Evolutionary conservation across 2,113 vertebrate species (phyloP).

Genomic region (Megalops atlanticus): DNA sequence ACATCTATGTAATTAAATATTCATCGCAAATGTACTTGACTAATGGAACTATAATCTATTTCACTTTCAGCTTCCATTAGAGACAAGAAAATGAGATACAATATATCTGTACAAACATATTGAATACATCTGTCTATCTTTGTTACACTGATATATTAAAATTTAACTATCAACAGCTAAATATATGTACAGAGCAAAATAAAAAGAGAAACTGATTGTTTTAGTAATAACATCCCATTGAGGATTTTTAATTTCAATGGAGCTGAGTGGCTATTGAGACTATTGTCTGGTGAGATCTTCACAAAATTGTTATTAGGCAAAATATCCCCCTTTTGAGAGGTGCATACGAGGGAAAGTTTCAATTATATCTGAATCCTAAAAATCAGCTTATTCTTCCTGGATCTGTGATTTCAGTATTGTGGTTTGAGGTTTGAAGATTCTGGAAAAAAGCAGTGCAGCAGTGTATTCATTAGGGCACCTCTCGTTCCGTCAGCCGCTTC

Average conservation of each 20-base stretch:
- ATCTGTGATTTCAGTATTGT: neutral
- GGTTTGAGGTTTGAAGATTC: neutral
- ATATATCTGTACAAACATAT: neutral
- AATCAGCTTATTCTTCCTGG: no score
- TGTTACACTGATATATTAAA: neutral
- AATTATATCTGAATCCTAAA: neutral
- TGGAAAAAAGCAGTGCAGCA: neutral
- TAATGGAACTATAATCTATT: conserved; percentile 13
- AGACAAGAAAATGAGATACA: neutral
- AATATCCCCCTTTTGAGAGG: neutral
- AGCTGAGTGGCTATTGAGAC: neutral
- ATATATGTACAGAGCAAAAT: neutral
- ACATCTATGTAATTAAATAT: conserved; percentile 10
- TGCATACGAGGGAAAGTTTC: neutral
- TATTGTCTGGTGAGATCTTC: neutral
- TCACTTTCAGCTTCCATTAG: neutral
- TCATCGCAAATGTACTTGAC: conserved; percentile 6
- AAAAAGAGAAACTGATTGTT: neutral
- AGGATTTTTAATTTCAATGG: neutral
- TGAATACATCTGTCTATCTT: neutral
- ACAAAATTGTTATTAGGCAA: neutral
- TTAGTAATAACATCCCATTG: conserved; percentile 8
- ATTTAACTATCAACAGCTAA: no score
- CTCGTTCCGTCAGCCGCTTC: neutral
- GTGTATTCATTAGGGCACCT: neutral